phyloP scores from a whole-genome alignment of 2,888 invertebrate species.

The Neelides folsomi region DNA sequence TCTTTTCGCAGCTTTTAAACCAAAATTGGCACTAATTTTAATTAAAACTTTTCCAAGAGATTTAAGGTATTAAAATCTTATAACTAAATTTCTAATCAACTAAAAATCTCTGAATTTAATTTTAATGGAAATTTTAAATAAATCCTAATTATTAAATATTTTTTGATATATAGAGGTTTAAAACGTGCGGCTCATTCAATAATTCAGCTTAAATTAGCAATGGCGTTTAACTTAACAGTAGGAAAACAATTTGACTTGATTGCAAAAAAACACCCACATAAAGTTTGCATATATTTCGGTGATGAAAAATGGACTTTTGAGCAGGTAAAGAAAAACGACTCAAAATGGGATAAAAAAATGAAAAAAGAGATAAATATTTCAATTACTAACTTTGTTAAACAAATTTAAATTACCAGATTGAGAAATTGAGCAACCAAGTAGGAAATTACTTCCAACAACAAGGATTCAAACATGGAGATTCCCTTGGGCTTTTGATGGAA shows the following conservation, averaged over 20 bases:
- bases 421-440: slow-evolving; percentile 69
- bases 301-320: slow-evolving; percentile 71
- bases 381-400: neutral
- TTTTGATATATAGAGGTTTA: too few relatives aligned
- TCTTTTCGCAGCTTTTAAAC: too few relatives aligned
- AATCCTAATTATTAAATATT: too few relatives aligned
- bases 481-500: slow-evolving; percentile 75
- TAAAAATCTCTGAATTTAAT: too few relatives aligned
- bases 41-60: too few relatives aligned
- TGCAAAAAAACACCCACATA: slow-evolving; percentile 64
- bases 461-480: slow-evolving; percentile 72
- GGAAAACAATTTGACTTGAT: slow-evolving; percentile 64
- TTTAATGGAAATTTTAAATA: too few relatives aligned
- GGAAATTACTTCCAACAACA: slow-evolving; percentile 63
- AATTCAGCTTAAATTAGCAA: too few relatives aligned
- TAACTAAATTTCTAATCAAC: too few relatives aligned
- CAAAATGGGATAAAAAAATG: neutral
- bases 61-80: too few relatives aligned
- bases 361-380: neutral
- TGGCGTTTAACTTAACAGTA: slow-evolving; percentile 43
- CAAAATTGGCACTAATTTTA: too few relatives aligned
- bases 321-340: slow-evolving; percentile 48
- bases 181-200: too few relatives aligned
- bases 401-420: slow-evolving; percentile 46
- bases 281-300: slow-evolving; percentile 66